phyloP scores from a whole-genome alignment of 2,888 invertebrate genomes.

The Himalopsyche anomala region DNA sequence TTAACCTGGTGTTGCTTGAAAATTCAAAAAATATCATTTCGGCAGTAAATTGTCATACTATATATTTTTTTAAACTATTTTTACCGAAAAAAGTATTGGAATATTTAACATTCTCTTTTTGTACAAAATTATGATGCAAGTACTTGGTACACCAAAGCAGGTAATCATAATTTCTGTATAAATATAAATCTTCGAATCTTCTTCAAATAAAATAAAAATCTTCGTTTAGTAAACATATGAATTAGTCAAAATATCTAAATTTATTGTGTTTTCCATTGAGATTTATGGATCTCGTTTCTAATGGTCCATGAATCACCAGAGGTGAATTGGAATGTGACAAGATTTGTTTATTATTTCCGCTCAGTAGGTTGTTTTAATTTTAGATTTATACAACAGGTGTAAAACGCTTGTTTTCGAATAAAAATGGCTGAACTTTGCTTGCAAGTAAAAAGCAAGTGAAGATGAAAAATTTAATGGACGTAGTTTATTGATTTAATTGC shows the following conservation, averaged over 20 bases:
- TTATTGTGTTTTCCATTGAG: constrained; percentile 59
- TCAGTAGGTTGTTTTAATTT: constrained; percentile 53
- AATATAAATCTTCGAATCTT: not conserved
- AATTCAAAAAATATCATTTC: too few relatives aligned
- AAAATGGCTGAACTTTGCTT: constrained; percentile 24
- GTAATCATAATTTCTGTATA: too few relatives aligned
- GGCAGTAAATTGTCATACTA: too few relatives aligned
- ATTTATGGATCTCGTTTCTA: constrained; percentile 58
- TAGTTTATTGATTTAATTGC: constrained; percentile 60
- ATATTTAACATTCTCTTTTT: too few relatives aligned
- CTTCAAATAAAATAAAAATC: constrained; percentile 25
- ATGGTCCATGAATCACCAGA: constrained; percentile 64
- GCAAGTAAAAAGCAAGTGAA: not conserved
- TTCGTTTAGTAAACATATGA: constrained; percentile 53
- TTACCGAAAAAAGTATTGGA: too few relatives aligned
- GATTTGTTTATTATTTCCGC: constrained; percentile 64
- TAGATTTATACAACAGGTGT: constrained; percentile 61
- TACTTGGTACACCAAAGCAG: too few relatives aligned
- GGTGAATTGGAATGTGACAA: constrained; percentile 59
- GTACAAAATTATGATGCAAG: too few relatives aligned
- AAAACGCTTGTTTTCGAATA: constrained; percentile 61
- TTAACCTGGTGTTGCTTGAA: too few relatives aligned
- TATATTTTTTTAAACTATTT: too few relatives aligned
- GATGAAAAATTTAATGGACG: constrained; percentile 55
- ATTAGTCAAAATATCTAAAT: constrained; percentile 64